These are phyloP conservation scores for Rhagophthalmus giganteus DNA, from an alignment of 2,888 invertebrate genomes.

Conservation along the genomic window DNA sequence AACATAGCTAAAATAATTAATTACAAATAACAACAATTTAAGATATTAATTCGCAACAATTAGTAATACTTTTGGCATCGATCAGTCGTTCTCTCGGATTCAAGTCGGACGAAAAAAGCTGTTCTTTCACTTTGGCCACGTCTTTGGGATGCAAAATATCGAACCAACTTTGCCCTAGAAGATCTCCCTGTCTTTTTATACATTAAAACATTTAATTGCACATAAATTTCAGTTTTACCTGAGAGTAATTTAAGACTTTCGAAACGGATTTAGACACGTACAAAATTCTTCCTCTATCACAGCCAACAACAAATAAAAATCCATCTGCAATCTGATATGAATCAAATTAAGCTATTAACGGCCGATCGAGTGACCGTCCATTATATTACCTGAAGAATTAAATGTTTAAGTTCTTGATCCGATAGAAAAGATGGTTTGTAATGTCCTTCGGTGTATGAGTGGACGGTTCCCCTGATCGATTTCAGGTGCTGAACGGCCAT, in stretches of 20 bases:
- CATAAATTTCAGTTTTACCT: conserved; percentile 59
- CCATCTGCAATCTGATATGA: conserved; percentile 77
- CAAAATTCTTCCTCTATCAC: conserved; percentile 86
- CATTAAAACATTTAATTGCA: neutral
- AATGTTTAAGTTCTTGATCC: conserved; percentile 83
- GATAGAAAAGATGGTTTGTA: conserved; percentile 81
- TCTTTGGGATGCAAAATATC: conserved; percentile 94
- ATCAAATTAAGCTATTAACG: no score
- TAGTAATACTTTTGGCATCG: conserved; percentile 83
- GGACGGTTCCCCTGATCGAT: conserved; percentile 71
- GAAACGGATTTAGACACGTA: conserved; percentile 90
- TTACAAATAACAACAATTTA: no score
- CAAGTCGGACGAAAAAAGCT: conserved; percentile 86
- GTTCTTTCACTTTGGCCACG: conserved; percentile 92
- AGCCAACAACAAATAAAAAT: conserved; percentile 89
- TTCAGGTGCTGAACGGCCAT: conserved; percentile 95
- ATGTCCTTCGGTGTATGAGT: conserved; percentile 74
- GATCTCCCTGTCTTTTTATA: conserved; percentile 65
- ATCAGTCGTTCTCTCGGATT: conserved; percentile 86
- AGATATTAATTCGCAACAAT: conserved; percentile 1
- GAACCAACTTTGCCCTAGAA: conserved; percentile 90
- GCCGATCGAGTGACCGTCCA: no score
- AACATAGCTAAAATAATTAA: conserved; percentile 83
- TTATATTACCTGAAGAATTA: conserved; percentile 70
- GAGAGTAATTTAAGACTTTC: conserved; percentile 77